A percentile compares a stretch with the other conserved stretches of the same genome.
phyloP scores from a whole-genome alignment of 2,113 vertebrate species.

The Macquaria ambigua region DNA sequence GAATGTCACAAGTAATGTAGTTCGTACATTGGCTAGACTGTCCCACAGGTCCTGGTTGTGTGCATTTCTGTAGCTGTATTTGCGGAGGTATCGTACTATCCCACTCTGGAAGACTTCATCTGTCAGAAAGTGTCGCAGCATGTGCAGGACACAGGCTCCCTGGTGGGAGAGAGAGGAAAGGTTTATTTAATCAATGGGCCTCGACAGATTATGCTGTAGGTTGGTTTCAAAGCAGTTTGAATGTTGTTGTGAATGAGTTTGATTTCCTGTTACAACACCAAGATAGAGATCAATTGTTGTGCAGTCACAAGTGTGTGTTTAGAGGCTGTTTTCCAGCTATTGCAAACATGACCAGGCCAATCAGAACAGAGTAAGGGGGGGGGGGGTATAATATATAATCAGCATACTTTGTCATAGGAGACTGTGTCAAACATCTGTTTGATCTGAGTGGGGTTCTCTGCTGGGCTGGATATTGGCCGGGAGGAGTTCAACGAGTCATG shows the following conservation, averaged over 20 bases:
- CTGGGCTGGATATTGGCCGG: conserved; percentile 83
- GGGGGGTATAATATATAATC: too few species aligned
- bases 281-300: background rate
- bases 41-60: conserved; percentile 87
- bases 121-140: conserved; percentile 85
- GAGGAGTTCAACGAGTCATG: conserved; percentile 86
- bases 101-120: conserved; percentile 86
- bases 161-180: conserved; percentile 50
- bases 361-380: too few species aligned
- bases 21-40: conserved; percentile 82
- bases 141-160: conserved; percentile 87
- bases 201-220: background rate
- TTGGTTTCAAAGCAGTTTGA: background rate
- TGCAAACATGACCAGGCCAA: background rate
- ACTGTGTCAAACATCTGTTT: conserved; percentile 87
- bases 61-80: conserved; percentile 84
- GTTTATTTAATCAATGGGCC: background rate
- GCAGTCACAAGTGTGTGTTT: background rate
- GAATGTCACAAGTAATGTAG: background rate
- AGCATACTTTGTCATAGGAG: conserved; percentile 86
- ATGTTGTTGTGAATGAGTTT: background rate
- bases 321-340: background rate
- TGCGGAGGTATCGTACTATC: conserved; percentile 85
- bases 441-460: conserved; percentile 87
- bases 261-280: too few species aligned